Evolutionary conservation across 1,140 invertebrate species (phyloP).

Genomic region (Caerostris darwini): DNA sequence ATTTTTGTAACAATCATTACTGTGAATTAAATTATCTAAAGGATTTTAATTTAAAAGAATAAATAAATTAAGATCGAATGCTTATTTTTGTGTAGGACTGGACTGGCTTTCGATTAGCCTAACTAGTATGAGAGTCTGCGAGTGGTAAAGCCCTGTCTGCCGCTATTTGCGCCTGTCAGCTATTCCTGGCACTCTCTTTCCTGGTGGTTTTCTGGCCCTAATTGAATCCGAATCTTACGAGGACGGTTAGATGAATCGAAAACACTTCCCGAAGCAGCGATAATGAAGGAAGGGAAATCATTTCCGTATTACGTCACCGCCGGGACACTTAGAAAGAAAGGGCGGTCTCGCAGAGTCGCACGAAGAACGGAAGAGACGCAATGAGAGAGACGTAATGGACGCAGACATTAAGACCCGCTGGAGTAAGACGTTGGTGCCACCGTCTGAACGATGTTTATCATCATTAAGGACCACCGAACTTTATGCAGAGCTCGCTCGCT

Average conservation of each 20-base stretch:
- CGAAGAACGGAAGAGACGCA: conserved; percentile 1
- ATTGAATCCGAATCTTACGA: conserved; percentile 44
- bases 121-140: not conserved
- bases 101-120: too few relatives aligned
- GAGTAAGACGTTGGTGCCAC: conserved; percentile 38
- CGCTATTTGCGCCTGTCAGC: not conserved
- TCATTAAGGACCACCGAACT: conserved; percentile 10
- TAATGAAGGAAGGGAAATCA: conserved; percentile 54
- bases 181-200: not conserved
- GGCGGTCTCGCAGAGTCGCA: not conserved
- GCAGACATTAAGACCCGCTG: conserved; percentile 25
- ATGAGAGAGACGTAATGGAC: conserved; percentile 27
- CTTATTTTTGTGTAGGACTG: too few relatives aligned
- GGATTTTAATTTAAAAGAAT: too few relatives aligned
- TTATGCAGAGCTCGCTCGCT: not conserved
- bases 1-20: too few relatives aligned
- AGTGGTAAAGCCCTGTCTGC: not conserved
- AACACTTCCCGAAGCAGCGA: conserved; percentile 49
- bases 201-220: conserved; percentile 3
- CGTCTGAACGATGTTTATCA: conserved; percentile 49
- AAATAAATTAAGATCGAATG: too few relatives aligned
- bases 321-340: conserved; percentile 9
- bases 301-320: conserved; percentile 56
- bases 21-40: too few relatives aligned
- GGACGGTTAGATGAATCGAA: conserved; percentile 22